Percentiles rank a stretch among this genome's conserved stretches.
Conservation (phyloP, 1,140 invertebrate species). For the Colletes gigas region DNA sequence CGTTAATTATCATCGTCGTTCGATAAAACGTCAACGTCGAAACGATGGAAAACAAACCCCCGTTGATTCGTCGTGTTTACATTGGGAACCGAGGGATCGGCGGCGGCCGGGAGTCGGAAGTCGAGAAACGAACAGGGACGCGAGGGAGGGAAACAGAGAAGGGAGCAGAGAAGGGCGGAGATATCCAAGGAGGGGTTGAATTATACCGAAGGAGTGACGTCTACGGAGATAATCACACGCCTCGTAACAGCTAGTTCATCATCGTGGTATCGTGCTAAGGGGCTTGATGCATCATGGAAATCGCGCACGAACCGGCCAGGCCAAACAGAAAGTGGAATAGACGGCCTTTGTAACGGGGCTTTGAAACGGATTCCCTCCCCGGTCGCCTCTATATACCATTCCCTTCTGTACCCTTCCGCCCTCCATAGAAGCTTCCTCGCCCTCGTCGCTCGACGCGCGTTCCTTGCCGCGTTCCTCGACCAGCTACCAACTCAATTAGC, state of each 20-base stretch:
- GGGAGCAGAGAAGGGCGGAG: constrained; percentile 2
- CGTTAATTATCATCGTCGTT: constrained; percentile 29
- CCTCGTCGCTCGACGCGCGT: constrained; percentile 16
- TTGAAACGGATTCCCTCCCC: constrained; percentile 13
- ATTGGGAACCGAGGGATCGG: constrained; percentile 34
- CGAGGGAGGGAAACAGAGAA: constrained; percentile 31
- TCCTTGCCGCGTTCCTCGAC: constrained; percentile 15
- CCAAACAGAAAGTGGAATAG: constrained; percentile 52
- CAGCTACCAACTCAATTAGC: constrained; percentile 62
- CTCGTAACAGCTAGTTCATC: constrained; percentile 74
- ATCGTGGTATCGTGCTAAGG: constrained; percentile 69
- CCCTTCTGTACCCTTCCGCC: not conserved
- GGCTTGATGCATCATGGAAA: constrained; percentile 71
- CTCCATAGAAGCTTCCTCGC: not conserved
- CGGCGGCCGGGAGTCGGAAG: constrained; percentile 1
- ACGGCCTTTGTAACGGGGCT: constrained; percentile 21
- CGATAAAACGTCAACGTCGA: constrained; percentile 16
- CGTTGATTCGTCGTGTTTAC: constrained; percentile 45
- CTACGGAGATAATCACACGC: constrained; percentile 74
- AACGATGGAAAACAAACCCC: constrained; percentile 41
- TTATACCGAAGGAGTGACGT: constrained; percentile 73
- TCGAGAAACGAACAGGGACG: constrained; percentile 12
- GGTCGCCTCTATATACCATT: too few species aligned
- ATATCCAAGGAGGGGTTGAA: constrained; percentile 58
- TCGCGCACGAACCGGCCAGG: constrained; percentile 65